These are phyloP conservation scores for Bothrops jararaca DNA, from an alignment of 2,113 vertebrate species.

Conservation along the genomic window DNA sequence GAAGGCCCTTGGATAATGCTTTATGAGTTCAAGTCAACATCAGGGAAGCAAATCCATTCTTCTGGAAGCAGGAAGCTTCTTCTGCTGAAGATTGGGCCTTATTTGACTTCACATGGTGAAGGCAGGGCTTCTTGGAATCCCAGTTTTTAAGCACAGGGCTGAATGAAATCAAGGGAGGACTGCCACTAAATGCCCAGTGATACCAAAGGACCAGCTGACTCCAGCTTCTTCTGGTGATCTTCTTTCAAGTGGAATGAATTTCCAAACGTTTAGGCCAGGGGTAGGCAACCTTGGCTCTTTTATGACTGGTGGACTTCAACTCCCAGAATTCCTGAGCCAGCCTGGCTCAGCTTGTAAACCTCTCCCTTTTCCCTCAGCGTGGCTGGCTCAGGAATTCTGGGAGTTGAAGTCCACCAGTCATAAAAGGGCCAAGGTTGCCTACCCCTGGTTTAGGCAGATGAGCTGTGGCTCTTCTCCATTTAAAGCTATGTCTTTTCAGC, in stretches of 20 bases:
- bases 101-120: neutral
- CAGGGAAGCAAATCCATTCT: neutral
- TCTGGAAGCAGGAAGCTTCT: neutral
- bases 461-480: neutral
- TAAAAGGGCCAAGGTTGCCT: no score
- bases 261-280: neutral
- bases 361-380: no score
- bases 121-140: neutral
- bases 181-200: neutral
- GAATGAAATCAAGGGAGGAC: neutral
- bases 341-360: no score
- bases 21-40: no score
- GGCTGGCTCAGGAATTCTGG: no score
- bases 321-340: no score
- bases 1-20: neutral
- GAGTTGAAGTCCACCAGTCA: no score
- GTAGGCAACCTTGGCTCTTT: no score
- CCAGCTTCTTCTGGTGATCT: neutral
- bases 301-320: no score
- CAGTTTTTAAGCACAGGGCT: neutral
- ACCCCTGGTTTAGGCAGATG: neutral
- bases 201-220: neutral
- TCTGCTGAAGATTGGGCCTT: neutral
- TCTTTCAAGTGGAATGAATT: neutral
- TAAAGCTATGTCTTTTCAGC: slow-evolving; percentile 29